These are phyloP conservation scores for Tillus elongatus DNA, from an alignment of 2,888 invertebrate genomes.

Conservation along the genomic window DNA sequence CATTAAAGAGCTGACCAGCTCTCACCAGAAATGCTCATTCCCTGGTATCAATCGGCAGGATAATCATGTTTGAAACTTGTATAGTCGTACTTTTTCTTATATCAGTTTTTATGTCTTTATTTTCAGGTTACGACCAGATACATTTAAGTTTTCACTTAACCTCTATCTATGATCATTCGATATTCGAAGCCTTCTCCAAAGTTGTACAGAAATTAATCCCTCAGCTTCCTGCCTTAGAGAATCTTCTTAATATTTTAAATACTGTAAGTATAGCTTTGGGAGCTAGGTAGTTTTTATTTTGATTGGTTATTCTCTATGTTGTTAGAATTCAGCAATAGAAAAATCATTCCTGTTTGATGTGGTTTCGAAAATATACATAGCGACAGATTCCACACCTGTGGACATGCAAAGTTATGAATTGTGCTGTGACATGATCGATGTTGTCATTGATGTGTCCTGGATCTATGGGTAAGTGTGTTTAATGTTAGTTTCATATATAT, in stretches of 20 bases:
- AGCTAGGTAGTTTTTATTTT: neutral
- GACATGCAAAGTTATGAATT: conserved; percentile 99
- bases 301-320: neutral
- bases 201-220: conserved; percentile 98
- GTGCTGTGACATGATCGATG: conserved; percentile 99
- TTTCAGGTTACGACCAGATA: conserved; percentile 65
- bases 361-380: conserved; percentile 97
- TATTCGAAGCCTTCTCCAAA: conserved; percentile 99
- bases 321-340: conserved; percentile 93
- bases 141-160: conserved; percentile 93
- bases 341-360: conserved; percentile 99
- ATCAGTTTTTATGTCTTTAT: conserved; percentile 16
- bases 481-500: too few relatives aligned
- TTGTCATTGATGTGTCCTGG: conserved; percentile 96
- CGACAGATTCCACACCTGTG: conserved; percentile 98
- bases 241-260: conserved; percentile 93
- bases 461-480: conserved; percentile 88
- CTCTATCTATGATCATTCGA: conserved; percentile 99
- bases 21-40: too few relatives aligned
- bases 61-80: too few relatives aligned
- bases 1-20: too few relatives aligned
- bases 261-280: conserved; percentile 59
- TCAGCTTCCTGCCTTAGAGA: conserved; percentile 93
- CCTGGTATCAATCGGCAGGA: conserved; percentile 1
- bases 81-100: too few relatives aligned